phyloP scores from a whole-genome alignment of 2,797 vertebrate genomes.

The Coregonus suidteri region DNA sequence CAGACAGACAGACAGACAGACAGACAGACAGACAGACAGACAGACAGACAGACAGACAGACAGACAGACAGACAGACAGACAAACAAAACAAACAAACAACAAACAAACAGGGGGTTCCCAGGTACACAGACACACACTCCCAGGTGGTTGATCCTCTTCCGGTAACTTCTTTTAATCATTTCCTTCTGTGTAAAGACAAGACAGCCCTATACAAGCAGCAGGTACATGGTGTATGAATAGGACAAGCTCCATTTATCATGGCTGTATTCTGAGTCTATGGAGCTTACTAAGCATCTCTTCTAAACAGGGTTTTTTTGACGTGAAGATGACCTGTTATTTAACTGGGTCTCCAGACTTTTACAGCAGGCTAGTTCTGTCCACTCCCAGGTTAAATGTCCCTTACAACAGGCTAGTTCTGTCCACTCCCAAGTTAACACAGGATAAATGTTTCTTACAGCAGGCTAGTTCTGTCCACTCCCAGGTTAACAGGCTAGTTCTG shows the following conservation, averaged over 20 bases:
- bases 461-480: too few species aligned
- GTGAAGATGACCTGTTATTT: not conserved
- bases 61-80: too few species aligned
- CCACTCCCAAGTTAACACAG: too few species aligned
- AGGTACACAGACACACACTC: not conserved
- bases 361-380: not conserved
- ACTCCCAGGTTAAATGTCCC: too few species aligned
- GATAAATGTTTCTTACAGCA: too few species aligned
- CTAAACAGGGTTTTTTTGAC: not conserved
- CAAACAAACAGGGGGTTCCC: too few species aligned
- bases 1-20: too few species aligned
- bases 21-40: too few species aligned
- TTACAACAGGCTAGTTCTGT: too few species aligned
- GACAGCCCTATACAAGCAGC: not conserved
- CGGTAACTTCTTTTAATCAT: not conserved
- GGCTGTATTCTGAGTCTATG: not conserved
- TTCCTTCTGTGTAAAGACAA: not conserved
- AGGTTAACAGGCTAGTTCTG: too few species aligned
- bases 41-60: too few species aligned
- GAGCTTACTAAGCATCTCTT: not conserved
- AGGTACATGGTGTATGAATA: not conserved
- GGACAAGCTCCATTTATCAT: not conserved
- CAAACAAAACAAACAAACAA: too few species aligned
- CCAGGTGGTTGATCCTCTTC: conserved; percentile 18
- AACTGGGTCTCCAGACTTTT: not conserved